A percentile compares a stretch with the other conserved stretches of the same genome.
These are phyloP conservation scores for Gryon sp. DNA, from an alignment of 1,140 invertebrate species.

Conservation along the genomic window DNA sequence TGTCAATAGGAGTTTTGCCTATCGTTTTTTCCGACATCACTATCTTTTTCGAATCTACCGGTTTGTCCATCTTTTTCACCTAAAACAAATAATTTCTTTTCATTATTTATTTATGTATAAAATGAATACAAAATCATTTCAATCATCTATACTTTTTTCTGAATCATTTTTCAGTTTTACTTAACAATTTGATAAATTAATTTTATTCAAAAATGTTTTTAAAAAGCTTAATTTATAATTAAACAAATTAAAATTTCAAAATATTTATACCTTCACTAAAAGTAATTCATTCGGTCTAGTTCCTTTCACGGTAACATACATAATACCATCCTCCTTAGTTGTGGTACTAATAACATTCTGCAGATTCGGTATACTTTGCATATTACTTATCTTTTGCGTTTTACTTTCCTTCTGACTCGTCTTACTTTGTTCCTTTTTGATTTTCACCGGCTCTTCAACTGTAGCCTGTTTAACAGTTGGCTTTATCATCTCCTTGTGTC, in stretches of 20 bases:
- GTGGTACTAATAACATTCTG: conserved; percentile 70
- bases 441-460: conserved; percentile 7
- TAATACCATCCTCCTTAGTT: conserved; percentile 73
- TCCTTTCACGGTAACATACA: conserved; percentile 78
- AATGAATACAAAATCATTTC: no score
- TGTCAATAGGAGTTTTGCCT: conserved; percentile 63
- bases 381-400: conserved; percentile 67
- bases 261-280: conserved; percentile 70
- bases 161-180: no score
- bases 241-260: no score
- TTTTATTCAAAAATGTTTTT: no score
- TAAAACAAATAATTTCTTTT: conserved; percentile 1
- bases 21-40: conserved; percentile 53
- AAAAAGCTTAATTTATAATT: no score
- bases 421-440: conserved; percentile 20
- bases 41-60: conserved; percentile 67
- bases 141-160: no score
- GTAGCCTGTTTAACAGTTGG: neutral
- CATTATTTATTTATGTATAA: neutral
- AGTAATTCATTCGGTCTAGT: conserved; percentile 76
- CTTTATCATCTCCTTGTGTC: conserved; percentile 7
- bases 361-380: conserved; percentile 60
- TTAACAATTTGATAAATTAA: no score
- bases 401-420: conserved; percentile 29
- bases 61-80: conserved; percentile 77